Percentiles rank a stretch among this genome's conserved stretches.
These are phyloP conservation scores for Tachuris rubrigastra DNA, from an alignment of 2,113 vertebrate genomes.

Conservation along the genomic window DNA sequence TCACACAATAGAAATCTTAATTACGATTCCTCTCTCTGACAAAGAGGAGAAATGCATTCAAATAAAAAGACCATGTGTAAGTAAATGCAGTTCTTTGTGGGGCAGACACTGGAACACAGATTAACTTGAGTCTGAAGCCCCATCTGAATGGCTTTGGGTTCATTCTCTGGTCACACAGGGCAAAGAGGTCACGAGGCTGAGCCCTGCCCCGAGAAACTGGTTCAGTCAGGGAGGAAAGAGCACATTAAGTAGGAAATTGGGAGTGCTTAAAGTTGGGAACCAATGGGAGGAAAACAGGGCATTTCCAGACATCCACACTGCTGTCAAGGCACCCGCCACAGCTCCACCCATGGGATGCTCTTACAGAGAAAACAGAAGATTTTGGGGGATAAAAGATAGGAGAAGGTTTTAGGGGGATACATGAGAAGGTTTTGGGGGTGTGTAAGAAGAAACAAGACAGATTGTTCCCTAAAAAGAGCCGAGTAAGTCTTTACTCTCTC, in stretches of 20 bases:
- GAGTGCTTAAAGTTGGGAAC: neutral
- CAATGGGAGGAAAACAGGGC: neutral
- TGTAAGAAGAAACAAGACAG: neutral
- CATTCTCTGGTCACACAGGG: slow-evolving; percentile 13
- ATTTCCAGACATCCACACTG: neutral
- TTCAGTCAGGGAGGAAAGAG: neutral
- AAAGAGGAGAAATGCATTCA: neutral
- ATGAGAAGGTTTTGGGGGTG: neutral
- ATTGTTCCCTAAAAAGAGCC: neutral
- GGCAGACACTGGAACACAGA: neutral
- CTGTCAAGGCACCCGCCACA: neutral
- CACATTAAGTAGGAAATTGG: neutral
- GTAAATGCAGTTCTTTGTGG: neutral
- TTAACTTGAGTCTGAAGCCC: neutral
- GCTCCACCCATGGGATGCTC: neutral
- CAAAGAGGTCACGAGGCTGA: neutral
- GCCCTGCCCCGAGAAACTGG: neutral
- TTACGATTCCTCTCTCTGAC: neutral
- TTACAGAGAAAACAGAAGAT: neutral
- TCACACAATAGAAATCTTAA: neutral
- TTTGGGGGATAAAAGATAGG: neutral
- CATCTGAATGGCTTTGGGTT: slow-evolving; percentile 30
- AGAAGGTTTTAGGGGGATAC: neutral
- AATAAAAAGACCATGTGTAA: neutral
- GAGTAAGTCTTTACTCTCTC: neutral